phyloP scores from a whole-genome alignment of 2,797 vertebrate species.

The Bradypodion ventrale region DNA sequence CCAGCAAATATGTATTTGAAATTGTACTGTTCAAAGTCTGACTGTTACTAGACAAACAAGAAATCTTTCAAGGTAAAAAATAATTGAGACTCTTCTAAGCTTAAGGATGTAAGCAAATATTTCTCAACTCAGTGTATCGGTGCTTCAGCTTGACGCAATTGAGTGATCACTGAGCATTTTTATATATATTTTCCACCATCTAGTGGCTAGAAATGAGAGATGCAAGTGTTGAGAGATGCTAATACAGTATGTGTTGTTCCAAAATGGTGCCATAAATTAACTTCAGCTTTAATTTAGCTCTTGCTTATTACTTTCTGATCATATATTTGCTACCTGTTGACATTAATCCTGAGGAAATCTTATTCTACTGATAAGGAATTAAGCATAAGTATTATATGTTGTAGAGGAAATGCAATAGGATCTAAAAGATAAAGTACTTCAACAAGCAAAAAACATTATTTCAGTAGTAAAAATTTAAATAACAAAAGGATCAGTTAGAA shows the following conservation, averaged over 20 bases:
- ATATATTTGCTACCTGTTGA: constrained; percentile 68
- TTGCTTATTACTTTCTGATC: constrained; percentile 74
- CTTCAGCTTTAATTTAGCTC: constrained; percentile 66
- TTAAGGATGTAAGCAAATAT: constrained; percentile 53
- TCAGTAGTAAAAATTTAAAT: constrained; percentile 59
- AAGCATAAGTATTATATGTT: constrained; percentile 54
- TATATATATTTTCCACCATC: constrained; percentile 76
- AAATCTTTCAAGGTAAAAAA: constrained; percentile 51
- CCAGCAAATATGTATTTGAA: too few species aligned
- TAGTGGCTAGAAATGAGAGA: constrained; percentile 76
- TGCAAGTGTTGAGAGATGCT: constrained; percentile 62
- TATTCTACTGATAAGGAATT: constrained; percentile 72
- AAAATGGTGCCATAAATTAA: constrained; percentile 77
- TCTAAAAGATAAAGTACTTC: constrained; percentile 59
- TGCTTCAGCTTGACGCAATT: constrained; percentile 54
- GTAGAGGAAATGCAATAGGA: constrained; percentile 68
- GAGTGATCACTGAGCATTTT: constrained; percentile 59
- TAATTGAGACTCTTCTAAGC: constrained; percentile 39
- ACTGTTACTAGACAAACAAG: constrained; percentile 51
- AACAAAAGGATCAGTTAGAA: constrained; percentile 32
- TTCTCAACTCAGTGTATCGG: constrained; percentile 51
- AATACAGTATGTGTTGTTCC: constrained; percentile 55
- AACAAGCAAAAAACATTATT: constrained; percentile 59
- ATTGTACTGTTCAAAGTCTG: constrained; percentile 61
- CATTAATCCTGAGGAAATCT: constrained; percentile 71